Percentiles rank a stretch among this genome's conserved stretches.
phyloP scores from a whole-genome alignment of 2,888 invertebrate genomes.

The Bhutanitis thaidina region DNA sequence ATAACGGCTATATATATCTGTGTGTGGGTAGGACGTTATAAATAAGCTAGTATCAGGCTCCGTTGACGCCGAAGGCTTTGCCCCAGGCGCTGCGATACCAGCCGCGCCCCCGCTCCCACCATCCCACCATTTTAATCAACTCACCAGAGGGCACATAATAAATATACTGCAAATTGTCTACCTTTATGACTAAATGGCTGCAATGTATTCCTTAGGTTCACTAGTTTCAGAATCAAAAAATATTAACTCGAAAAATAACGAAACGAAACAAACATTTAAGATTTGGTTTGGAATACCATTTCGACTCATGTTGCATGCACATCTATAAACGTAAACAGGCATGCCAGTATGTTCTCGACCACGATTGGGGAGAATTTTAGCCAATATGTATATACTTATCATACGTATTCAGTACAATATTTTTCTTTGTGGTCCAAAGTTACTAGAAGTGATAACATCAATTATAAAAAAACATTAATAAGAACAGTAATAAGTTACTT shows the following conservation, averaged over 20 bases:
- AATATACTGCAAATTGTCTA: conserved; percentile 32
- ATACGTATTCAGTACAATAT: too few species aligned
- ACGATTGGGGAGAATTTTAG: too few species aligned
- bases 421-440: too few species aligned
- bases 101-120: neutral
- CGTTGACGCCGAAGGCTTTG: neutral
- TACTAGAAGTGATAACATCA: too few species aligned
- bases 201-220: neutral
- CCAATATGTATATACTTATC: too few species aligned
- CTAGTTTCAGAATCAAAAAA: neutral
- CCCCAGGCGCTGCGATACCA: neutral
- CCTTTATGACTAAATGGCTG: neutral
- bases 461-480: too few species aligned
- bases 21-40: neutral
- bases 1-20: neutral
- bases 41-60: neutral
- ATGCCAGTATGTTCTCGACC: too few species aligned
- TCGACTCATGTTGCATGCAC: too few species aligned
- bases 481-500: too few species aligned
- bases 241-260: neutral
- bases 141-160: conserved; percentile 37
- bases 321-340: too few species aligned
- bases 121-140: conserved; percentile 46
- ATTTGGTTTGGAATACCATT: too few species aligned
- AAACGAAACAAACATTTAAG: too few species aligned